Conservation (phyloP, 2,888 invertebrate genomes). For the Drosophila diplacantha region DNA sequence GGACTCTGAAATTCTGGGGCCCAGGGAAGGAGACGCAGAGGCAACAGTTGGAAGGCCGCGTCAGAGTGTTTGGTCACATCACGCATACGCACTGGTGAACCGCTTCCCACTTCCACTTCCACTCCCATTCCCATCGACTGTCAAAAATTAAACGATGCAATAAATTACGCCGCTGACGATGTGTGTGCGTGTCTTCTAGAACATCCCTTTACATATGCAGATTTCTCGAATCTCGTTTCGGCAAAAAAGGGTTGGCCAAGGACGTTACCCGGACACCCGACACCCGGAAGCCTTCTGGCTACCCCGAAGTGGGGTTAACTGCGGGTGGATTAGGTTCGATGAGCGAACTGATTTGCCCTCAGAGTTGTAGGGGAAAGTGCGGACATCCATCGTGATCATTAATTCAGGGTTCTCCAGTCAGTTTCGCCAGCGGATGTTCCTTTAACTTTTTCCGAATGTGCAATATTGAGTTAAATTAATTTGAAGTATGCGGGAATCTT, state of each 20-base stretch:
- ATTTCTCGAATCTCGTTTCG: constrained; percentile 52
- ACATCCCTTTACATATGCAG: constrained; percentile 59
- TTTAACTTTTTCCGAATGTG: not conserved
- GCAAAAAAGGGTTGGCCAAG: constrained; percentile 24
- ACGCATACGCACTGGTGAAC: too few relatives aligned
- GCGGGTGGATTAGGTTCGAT: constrained; percentile 26
- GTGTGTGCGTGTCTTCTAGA: constrained; percentile 35
- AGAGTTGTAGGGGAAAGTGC: not conserved
- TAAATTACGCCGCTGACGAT: constrained; percentile 63
- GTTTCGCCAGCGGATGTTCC: not conserved
- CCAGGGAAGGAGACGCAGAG: too few relatives aligned
- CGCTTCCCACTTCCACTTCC: too few relatives aligned
- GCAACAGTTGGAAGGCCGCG: too few relatives aligned
- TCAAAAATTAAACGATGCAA: constrained; percentile 62
- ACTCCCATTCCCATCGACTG: too few relatives aligned
- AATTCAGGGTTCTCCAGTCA: not conserved
- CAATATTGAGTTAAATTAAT: too few relatives aligned
- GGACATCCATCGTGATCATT: not conserved
- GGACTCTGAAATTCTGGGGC: not conserved
- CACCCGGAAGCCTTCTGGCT: constrained; percentile 13
- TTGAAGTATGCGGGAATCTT: not conserved
- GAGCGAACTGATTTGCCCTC: constrained; percentile 3
- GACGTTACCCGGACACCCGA: not conserved
- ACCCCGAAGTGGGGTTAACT: not conserved
- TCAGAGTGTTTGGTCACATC: too few relatives aligned